Percentiles rank a stretch among this genome's conserved stretches.
Conservation (phyloP, 2,888 invertebrate genomes). For the Miltochrista miniata region DNA sequence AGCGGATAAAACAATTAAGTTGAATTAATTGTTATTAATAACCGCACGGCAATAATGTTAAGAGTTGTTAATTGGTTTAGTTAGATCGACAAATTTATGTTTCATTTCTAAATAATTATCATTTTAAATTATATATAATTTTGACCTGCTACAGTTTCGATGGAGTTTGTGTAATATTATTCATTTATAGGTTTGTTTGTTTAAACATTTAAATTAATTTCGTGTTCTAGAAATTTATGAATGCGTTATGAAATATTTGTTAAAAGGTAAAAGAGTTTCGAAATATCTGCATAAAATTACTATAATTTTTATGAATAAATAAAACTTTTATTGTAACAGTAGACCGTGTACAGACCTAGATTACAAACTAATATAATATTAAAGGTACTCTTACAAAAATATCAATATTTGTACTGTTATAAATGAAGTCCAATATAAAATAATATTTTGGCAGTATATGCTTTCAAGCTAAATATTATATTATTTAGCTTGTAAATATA, state of each 20-base stretch:
- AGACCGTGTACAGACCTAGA: no score
- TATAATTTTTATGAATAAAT: no score
- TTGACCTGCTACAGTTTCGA: conserved; percentile 1
- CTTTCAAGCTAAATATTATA: no score
- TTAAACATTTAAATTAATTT: not conserved
- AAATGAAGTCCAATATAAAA: no score
- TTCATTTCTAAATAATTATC: not conserved
- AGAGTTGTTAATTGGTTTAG: conserved; percentile 12
- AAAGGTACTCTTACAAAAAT: no score
- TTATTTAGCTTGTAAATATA: no score
- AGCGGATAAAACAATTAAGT: not conserved
- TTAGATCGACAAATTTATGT: conserved; percentile 9
- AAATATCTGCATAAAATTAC: not conserved
- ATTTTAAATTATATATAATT: conserved; percentile 8
- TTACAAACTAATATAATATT: no score
- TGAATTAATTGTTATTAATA: conserved; percentile 12
- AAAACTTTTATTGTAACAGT: no score
- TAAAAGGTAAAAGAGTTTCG: not conserved
- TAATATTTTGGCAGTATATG: no score
- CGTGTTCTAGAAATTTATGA: not conserved
- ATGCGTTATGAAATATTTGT: not conserved
- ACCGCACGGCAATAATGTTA: not conserved
- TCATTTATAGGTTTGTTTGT: not conserved
- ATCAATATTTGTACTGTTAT: no score
- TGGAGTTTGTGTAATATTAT: conserved; percentile 4